Percentiles rank a stretch among this genome's conserved stretches.
phyloP scores from a whole-genome alignment of 1,140 invertebrate species.

The Hylaeus volcanicus region DNA sequence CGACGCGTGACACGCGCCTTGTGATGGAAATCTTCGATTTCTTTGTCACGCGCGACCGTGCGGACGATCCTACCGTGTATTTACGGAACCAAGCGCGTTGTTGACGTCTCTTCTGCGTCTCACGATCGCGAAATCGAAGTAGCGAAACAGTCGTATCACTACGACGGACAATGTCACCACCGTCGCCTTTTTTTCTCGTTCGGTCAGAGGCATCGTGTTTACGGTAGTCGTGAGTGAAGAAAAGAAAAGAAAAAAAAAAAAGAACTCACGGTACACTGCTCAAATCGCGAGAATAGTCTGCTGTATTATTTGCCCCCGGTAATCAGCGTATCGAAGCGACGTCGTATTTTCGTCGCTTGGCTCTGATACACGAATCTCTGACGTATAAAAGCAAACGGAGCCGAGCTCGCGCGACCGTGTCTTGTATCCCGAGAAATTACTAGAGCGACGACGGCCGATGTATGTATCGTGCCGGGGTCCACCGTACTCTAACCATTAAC shows the following conservation, averaged over 20 bases:
- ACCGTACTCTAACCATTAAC: constrained; percentile 39
- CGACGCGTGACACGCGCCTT: constrained; percentile 22
- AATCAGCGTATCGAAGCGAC: constrained; percentile 29
- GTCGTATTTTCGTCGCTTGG: constrained; percentile 38
- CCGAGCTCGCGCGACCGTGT: neutral
- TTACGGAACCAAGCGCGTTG: constrained; percentile 15
- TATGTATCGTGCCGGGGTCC: constrained; percentile 34
- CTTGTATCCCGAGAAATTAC: constrained; percentile 23
- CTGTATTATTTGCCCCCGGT: constrained; percentile 4
- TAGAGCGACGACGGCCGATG: constrained; percentile 34
- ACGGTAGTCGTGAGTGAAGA: neutral
- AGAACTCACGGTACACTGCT: too few relatives aligned
- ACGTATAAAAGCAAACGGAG: constrained; percentile 40
- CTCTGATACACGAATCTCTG: constrained; percentile 47
- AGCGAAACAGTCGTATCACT: neutral
- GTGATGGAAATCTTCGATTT: constrained; percentile 42
- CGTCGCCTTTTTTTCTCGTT: neutral
- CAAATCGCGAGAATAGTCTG: neutral
- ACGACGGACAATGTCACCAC: neutral
- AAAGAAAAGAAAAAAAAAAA: too few relatives aligned
- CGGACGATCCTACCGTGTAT: constrained; percentile 14
- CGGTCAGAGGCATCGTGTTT: neutral
- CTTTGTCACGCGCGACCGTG: constrained; percentile 24
- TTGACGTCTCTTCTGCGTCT: constrained; percentile 13
- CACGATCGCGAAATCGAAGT: neutral